Percentiles rank a stretch among this genome's conserved stretches.
phyloP scores from a whole-genome alignment of 2,113 vertebrate species.

The Scomber colias region DNA sequence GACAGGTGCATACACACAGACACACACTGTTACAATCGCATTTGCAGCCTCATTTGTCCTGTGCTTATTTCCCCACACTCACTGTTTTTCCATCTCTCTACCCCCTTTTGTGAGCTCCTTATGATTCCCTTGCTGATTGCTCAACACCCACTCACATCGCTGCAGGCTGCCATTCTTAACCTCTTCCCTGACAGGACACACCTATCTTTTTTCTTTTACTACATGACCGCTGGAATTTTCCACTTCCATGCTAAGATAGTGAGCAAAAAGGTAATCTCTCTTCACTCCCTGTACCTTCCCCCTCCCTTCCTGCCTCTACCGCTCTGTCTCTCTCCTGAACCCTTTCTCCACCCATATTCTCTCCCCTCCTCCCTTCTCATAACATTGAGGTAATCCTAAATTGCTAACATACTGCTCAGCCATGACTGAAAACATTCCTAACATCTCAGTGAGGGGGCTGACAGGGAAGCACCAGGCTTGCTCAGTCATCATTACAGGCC shows the following conservation, averaged over 20 bases:
- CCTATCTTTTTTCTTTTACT: slow-evolving; percentile 73
- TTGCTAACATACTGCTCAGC: slow-evolving; percentile 81
- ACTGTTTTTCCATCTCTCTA: slow-evolving; percentile 29
- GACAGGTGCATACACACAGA: slow-evolving; percentile 70
- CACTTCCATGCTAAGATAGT: slow-evolving; percentile 76
- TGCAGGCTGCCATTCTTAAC: slow-evolving; percentile 75
- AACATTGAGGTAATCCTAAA: slow-evolving; percentile 83
- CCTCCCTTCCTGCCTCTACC: not conserved
- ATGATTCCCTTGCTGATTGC: slow-evolving; percentile 67
- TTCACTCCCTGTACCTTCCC: slow-evolving; percentile 17
- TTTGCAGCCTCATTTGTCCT: slow-evolving; percentile 26
- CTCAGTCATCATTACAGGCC: slow-evolving; percentile 70
- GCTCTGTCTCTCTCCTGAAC: slow-evolving; percentile 40
- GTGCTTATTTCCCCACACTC: slow-evolving; percentile 8
- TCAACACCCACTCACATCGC: slow-evolving; percentile 73
- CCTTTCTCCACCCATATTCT: slow-evolving; percentile 54
- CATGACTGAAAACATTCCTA: slow-evolving; percentile 82
- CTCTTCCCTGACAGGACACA: slow-evolving; percentile 75
- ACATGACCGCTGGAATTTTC: slow-evolving; percentile 82
- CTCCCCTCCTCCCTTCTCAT: slow-evolving; percentile 66
- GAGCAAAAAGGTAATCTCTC: slow-evolving; percentile 74
- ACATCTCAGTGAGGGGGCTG: slow-evolving; percentile 74
- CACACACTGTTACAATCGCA: slow-evolving; percentile 20
- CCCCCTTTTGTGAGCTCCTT: slow-evolving; percentile 31
- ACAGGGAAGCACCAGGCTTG: slow-evolving; percentile 72